These are phyloP conservation scores for Ligdia adustata DNA, from an alignment of 2,888 invertebrate species.

Conservation along the genomic window DNA sequence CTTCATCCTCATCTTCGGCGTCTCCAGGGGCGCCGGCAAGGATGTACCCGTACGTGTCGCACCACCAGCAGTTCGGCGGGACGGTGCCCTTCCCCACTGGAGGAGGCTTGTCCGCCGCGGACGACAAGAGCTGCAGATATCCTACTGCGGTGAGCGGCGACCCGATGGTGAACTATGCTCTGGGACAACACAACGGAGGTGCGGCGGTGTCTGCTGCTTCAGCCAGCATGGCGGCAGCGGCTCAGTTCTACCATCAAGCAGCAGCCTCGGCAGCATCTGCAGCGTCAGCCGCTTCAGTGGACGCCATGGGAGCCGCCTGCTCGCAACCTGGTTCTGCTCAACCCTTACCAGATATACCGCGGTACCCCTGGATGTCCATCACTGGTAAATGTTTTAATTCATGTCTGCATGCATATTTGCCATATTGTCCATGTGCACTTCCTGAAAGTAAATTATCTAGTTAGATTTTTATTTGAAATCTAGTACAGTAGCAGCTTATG, in stretches of 20 bases:
- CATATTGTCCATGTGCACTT: slow-evolving; percentile 32
- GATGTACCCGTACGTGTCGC: slow-evolving; percentile 97
- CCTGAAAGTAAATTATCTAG: slow-evolving; percentile 30
- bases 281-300: slow-evolving; percentile 90
- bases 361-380: slow-evolving; percentile 98
- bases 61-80: slow-evolving; percentile 89
- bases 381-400: slow-evolving; percentile 90
- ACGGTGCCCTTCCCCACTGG: slow-evolving; percentile 88
- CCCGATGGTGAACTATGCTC: slow-evolving; percentile 92
- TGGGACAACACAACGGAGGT: slow-evolving; percentile 89
- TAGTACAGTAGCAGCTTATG: no score
- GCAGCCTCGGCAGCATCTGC: slow-evolving; percentile 90
- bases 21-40: slow-evolving; percentile 90
- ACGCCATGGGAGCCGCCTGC: slow-evolving; percentile 93
- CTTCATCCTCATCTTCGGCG: slow-evolving; percentile 86
- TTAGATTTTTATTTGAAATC: slow-evolving; percentile 10
- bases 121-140: slow-evolving; percentile 92
- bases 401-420: slow-evolving; percentile 60
- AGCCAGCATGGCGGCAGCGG: slow-evolving; percentile 88
- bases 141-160: slow-evolving; percentile 86
- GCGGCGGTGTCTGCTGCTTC: slow-evolving; percentile 87
- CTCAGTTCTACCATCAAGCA: slow-evolving; percentile 96
- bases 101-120: slow-evolving; percentile 85
- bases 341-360: slow-evolving; percentile 95
- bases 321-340: slow-evolving; percentile 92